Evolutionary conservation across 2,113 vertebrate genomes (phyloP).

Genomic region (Brevimyrus niger): DNA sequence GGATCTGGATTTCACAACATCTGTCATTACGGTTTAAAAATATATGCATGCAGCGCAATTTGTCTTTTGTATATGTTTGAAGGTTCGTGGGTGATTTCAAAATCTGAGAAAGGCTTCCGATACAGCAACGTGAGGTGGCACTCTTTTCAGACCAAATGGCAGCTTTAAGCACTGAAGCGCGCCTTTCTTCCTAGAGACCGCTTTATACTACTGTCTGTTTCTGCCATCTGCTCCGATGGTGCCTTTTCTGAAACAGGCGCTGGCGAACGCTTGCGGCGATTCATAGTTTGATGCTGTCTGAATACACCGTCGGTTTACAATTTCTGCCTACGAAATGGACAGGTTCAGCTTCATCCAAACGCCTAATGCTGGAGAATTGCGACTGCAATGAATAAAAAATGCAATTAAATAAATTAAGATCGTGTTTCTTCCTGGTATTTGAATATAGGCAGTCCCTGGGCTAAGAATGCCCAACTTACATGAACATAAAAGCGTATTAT

Average conservation of each 20-base stretch:
- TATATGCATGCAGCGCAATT: background rate
- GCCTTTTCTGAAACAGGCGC: constrained; percentile 36
- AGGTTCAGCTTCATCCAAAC: background rate
- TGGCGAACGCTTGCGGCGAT: constrained; percentile 60
- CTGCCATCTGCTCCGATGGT: constrained; percentile 58
- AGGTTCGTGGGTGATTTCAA: constrained; percentile 2
- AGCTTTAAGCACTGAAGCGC: constrained; percentile 37
- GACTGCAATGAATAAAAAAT: background rate
- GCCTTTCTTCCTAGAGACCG: constrained; percentile 33
- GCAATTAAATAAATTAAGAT: background rate
- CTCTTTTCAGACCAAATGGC: constrained; percentile 41
- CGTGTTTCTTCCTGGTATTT: background rate
- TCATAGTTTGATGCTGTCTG: constrained; percentile 39
- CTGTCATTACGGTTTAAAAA: background rate
- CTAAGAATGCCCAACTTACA: background rate
- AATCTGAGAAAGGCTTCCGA: constrained; percentile 22
- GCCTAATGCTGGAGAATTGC: background rate
- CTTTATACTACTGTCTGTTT: constrained; percentile 56
- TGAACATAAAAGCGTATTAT: background rate
- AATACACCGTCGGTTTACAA: constrained; percentile 35
- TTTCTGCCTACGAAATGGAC: constrained; percentile 28
- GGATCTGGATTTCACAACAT: background rate
- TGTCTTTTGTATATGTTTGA: background rate
- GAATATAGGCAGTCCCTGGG: background rate
- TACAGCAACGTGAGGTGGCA: constrained; percentile 27